phyloP scores from a whole-genome alignment of 2,113 vertebrate genomes.

The Chiloscyllium plagiosum region DNA sequence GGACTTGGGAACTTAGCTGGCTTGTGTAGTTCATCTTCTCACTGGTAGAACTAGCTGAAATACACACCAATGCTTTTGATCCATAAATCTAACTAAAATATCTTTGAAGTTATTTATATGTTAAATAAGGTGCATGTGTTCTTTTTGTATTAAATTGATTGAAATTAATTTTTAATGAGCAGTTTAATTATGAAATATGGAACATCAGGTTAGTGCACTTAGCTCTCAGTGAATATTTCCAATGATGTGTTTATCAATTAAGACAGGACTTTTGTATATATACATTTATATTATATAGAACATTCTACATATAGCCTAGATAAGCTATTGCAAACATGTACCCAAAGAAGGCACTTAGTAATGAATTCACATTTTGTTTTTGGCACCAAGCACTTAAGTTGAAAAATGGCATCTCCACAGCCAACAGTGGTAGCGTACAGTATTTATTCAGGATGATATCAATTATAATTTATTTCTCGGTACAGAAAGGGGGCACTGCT shows the following conservation, averaged over 20 bases:
- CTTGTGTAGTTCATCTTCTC: background rate
- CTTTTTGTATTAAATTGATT: background rate
- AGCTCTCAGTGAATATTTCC: background rate
- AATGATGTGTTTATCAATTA: background rate
- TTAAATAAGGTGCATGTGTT: background rate
- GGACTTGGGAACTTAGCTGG: background rate
- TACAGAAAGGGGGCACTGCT: constrained; percentile 65
- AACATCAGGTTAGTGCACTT: background rate
- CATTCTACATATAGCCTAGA: background rate
- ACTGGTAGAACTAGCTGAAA: background rate
- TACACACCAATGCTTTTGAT: background rate
- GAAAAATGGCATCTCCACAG: constrained; percentile 90
- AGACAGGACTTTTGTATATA: background rate
- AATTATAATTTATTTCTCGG: constrained; percentile 86
- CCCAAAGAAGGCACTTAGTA: constrained; percentile 14
- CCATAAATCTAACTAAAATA: background rate
- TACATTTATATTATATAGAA: background rate
- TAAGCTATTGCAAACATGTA: constrained; percentile 9
- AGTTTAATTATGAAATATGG: constrained; percentile 1
- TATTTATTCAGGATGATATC: constrained; percentile 98
- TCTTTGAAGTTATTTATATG: background rate
- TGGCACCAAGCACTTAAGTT: constrained; percentile 86
- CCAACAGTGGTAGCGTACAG: constrained; percentile 82
- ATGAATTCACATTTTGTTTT: constrained; percentile 67
- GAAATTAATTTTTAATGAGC: background rate